Evolutionary conservation across 2,888 invertebrate genomes (phyloP).

Genomic region (Drosophila tanythrix): DNA sequence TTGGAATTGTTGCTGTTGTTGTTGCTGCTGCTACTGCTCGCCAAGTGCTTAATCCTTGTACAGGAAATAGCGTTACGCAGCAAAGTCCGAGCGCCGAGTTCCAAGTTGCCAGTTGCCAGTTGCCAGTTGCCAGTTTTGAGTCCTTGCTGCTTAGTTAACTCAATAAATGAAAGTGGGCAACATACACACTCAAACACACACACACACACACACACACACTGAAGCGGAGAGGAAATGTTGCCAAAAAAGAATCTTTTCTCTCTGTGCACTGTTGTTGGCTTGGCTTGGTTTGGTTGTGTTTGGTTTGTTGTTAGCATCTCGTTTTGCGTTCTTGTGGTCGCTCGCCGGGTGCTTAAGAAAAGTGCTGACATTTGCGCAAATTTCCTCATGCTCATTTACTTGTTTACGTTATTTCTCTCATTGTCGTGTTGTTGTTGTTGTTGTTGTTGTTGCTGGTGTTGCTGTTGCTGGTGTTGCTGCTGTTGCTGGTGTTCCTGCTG

Average conservation of each 20-base stretch:
- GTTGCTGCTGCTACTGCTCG: slow-evolving; percentile 38
- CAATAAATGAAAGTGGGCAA: slow-evolving; percentile 69
- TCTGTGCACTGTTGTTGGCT: not conserved
- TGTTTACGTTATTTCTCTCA: slow-evolving; percentile 73
- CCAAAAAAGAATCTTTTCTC: slow-evolving; percentile 65
- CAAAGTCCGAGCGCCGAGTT: slow-evolving; percentile 33
- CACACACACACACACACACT: not conserved
- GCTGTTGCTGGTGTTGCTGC: slow-evolving; percentile 24
- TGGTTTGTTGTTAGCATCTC: slow-evolving; percentile 34
- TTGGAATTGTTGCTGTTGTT: not conserved
- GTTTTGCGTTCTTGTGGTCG: slow-evolving; percentile 45
- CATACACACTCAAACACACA: slow-evolving; percentile 3
- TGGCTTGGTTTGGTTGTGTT: not conserved
- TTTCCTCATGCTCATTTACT: slow-evolving; percentile 68
- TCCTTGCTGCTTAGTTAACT: slow-evolving; percentile 61
- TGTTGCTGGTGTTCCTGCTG: slow-evolving; percentile 28
- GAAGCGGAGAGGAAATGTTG: slow-evolving; percentile 4
- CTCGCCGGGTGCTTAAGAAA: slow-evolving; percentile 48
- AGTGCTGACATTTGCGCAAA: slow-evolving; percentile 73
- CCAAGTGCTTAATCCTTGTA: slow-evolving; percentile 70
- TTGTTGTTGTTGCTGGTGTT: not conserved
- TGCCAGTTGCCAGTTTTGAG: slow-evolving; percentile 33
- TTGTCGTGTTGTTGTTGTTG: slow-evolving; percentile 46
- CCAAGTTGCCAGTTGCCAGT: slow-evolving; percentile 4
- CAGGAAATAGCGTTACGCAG: slow-evolving; percentile 67